These are phyloP conservation scores for Characodon lateralis DNA, from an alignment of 2,797 vertebrate genomes.

Conservation along the genomic window DNA sequence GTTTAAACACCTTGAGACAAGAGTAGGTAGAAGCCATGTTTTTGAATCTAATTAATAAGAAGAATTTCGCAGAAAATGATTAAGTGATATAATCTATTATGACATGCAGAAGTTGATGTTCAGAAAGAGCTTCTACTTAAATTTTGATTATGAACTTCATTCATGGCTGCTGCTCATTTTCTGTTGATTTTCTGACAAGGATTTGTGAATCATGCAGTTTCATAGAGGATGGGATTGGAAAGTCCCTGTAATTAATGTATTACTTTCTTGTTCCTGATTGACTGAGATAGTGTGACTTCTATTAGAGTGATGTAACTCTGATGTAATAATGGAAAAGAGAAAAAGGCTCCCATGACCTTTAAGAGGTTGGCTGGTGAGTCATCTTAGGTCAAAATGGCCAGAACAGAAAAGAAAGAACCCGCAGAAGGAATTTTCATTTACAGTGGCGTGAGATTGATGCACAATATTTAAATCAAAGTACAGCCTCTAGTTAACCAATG, in stretches of 20 bases:
- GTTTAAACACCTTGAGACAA: constrained; percentile 45
- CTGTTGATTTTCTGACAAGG: constrained; percentile 19
- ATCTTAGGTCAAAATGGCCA: constrained; percentile 24
- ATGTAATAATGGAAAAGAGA: constrained; percentile 41
- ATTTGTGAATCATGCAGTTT: constrained; percentile 36
- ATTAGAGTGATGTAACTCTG: constrained; percentile 36
- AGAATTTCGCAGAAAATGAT: constrained; percentile 25
- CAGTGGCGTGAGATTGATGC: background rate
- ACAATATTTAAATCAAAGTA: background rate
- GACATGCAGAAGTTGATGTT: constrained; percentile 21
- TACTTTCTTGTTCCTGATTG: constrained; percentile 35
- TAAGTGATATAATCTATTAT: constrained; percentile 13
- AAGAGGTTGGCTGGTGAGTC: constrained; percentile 25
- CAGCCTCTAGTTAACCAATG: background rate
- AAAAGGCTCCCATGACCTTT: constrained; percentile 22
- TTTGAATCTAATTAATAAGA: constrained; percentile 37
- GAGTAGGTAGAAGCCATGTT: constrained; percentile 34
- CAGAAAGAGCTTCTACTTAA: constrained; percentile 20
- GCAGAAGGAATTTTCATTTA: background rate
- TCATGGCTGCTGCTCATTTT: constrained; percentile 27
- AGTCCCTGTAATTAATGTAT: constrained; percentile 34
- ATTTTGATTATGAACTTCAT: constrained; percentile 51
- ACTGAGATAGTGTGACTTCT: constrained; percentile 26
- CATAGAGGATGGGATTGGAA: constrained; percentile 29
- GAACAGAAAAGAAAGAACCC: constrained; percentile 18